Evolutionary conservation across 1,140 invertebrate genomes (phyloP).

Genomic region (Drosophila parabipectinata): DNA sequence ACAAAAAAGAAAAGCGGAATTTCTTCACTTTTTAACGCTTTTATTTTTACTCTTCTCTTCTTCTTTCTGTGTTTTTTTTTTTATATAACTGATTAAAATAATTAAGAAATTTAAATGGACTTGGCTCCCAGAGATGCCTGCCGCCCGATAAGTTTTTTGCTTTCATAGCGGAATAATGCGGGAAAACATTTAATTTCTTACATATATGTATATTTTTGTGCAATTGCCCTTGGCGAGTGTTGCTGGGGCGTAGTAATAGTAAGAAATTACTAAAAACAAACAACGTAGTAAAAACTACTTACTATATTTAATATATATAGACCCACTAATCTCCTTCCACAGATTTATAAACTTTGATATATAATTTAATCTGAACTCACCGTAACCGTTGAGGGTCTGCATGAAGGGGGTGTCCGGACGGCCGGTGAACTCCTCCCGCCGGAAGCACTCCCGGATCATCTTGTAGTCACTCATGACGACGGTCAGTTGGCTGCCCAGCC

Average conservation of each 20-base stretch:
- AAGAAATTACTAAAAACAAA: neutral
- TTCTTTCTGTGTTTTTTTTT: neutral
- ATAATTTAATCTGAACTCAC: constrained; percentile 85
- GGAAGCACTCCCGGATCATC: constrained; percentile 92
- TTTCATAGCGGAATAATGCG: constrained; percentile 16
- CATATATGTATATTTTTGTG: neutral
- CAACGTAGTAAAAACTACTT: constrained; percentile 1
- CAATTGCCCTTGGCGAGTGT: constrained; percentile 1
- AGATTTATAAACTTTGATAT: too few relatives aligned
- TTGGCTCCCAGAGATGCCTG: constrained; percentile 20
- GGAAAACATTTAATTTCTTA: constrained; percentile 5
- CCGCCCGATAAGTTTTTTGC: constrained; percentile 32
- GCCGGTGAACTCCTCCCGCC: constrained; percentile 93
- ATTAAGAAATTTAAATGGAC: constrained; percentile 12
- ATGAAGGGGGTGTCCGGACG: constrained; percentile 93
- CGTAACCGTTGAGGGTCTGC: constrained; percentile 94
- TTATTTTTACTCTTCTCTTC: neutral
- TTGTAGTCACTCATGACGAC: constrained; percentile 94
- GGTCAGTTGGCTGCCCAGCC: constrained; percentile 91
- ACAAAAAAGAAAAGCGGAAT: constrained; percentile 35
- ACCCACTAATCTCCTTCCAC: too few relatives aligned
- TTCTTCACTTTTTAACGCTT: constrained; percentile 30
- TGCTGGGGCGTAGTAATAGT: neutral
- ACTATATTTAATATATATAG: neutral
- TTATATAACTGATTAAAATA: neutral